A percentile compares a stretch with the other conserved stretches of the same genome.
These are phyloP conservation scores for Heliconius eleuchia DNA, from an alignment of 1,140 invertebrate species.

Conservation along the genomic window DNA sequence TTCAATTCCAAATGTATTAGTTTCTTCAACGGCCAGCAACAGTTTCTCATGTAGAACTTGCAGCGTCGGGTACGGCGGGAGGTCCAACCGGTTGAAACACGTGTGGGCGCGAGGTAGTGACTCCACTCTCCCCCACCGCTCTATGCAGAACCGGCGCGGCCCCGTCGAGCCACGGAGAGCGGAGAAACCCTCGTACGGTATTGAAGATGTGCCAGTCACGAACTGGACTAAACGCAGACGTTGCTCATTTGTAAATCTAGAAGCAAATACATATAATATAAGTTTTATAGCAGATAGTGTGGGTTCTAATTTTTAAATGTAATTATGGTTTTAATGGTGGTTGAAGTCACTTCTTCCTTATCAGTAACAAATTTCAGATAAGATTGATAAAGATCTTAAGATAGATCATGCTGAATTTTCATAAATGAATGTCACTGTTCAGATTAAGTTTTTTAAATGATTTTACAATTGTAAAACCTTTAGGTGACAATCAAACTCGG, in stretches of 20 bases:
- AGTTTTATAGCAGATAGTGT: background rate
- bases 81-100: conserved; percentile 97
- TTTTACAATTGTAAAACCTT: too few species aligned
- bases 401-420: too few species aligned
- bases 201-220: conserved; percentile 98
- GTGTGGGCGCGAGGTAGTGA: conserved; percentile 97
- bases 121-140: conserved; percentile 98
- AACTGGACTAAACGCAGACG: conserved; percentile 95
- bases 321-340: too few species aligned
- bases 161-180: conserved; percentile 97
- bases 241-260: conserved; percentile 95
- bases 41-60: conserved; percentile 97
- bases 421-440: too few species aligned
- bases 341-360: too few species aligned
- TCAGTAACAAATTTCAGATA: too few species aligned
- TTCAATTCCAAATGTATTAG: conserved; percentile 98
- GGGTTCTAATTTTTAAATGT: too few species aligned
- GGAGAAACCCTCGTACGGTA: conserved; percentile 98
- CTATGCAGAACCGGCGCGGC: conserved; percentile 97
- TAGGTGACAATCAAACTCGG: too few species aligned
- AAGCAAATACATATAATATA: conserved; percentile 15
- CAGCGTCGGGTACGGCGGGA: conserved; percentile 96
- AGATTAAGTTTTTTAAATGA: too few species aligned
- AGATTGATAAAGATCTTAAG: too few species aligned
- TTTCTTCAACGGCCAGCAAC: conserved; percentile 97